Evolutionary conservation across 2,797 vertebrate genomes (phyloP).

Genomic region (Muraenolepis orangiensis): DNA sequence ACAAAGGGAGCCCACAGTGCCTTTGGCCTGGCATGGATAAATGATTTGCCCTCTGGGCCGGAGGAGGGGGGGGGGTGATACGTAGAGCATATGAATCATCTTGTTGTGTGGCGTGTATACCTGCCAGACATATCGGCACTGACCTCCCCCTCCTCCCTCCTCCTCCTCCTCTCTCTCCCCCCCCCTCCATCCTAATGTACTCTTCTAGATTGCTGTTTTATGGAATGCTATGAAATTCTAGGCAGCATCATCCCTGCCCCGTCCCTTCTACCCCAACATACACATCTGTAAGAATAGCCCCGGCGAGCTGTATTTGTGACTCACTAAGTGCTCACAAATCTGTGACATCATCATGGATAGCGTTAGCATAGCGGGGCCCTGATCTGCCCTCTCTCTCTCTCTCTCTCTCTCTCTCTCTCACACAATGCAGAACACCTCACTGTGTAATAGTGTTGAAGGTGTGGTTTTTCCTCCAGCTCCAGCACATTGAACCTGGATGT

Average conservation of each 20-base stretch:
- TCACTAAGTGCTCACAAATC: too few species aligned
- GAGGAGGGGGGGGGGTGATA: constrained; percentile 4
- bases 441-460: too few species aligned
- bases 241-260: not conserved
- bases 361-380: too few species aligned
- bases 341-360: too few species aligned
- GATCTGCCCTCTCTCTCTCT: too few species aligned
- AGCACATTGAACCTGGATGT: too few species aligned
- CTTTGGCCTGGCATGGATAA: constrained; percentile 39
- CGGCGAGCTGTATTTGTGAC: too few species aligned
- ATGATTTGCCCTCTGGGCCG: constrained; percentile 18
- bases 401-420: too few species aligned
- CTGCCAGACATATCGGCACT: not conserved
- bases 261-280: constrained; percentile 14
- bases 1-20: constrained; percentile 43
- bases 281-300: too few species aligned
- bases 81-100: constrained; percentile 1
- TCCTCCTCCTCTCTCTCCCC: not conserved
- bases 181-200: not conserved
- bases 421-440: too few species aligned
- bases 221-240: constrained; percentile 3
- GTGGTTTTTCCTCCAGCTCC: too few species aligned
- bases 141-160: not conserved
- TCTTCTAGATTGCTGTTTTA: not conserved
- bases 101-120: not conserved